phyloP scores from a whole-genome alignment of 2,113 vertebrate genomes.

The Amphilophus citrinellus region DNA sequence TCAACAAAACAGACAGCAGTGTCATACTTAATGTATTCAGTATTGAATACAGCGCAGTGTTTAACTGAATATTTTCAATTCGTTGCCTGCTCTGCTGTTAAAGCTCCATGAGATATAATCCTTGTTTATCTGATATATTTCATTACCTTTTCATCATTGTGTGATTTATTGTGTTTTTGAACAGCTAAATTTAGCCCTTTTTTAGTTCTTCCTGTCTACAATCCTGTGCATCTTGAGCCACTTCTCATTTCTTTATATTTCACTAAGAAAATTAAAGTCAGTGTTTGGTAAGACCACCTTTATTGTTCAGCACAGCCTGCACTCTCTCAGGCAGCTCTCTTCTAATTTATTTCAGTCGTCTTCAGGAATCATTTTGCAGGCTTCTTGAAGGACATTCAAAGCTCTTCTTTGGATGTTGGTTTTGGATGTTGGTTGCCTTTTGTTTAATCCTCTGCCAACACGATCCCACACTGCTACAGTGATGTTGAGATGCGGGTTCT shows the following conservation, averaged over 20 bases:
- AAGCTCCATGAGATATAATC: constrained; percentile 12
- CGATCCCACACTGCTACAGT: background rate
- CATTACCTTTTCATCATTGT: background rate
- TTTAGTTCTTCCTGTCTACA: constrained; percentile 5
- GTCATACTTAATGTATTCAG: constrained; percentile 40
- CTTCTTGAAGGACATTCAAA: background rate
- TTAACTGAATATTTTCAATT: constrained; percentile 13
- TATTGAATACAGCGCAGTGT: constrained; percentile 23
- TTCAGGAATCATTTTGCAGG: background rate
- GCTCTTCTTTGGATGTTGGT: constrained; percentile 1
- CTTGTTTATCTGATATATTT: constrained; percentile 17
- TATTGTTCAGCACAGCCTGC: rapidly evolving
- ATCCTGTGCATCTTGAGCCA: background rate
- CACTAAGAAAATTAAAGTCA: background rate
- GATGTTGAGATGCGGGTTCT: background rate
- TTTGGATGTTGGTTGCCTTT: background rate
- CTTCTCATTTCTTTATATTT: background rate
- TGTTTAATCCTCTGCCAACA: background rate
- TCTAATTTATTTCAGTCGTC: background rate
- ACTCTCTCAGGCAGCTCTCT: background rate
- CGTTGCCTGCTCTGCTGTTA: background rate
- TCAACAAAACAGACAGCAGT: constrained; percentile 38
- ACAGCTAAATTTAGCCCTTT: background rate
- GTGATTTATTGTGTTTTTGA: constrained; percentile 14
- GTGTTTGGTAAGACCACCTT: background rate